Percentiles rank a stretch among this genome's conserved stretches.
Evolutionary conservation across 2,113 vertebrate genomes (phyloP).

Genomic region (Drymodes brunneopygia): DNA sequence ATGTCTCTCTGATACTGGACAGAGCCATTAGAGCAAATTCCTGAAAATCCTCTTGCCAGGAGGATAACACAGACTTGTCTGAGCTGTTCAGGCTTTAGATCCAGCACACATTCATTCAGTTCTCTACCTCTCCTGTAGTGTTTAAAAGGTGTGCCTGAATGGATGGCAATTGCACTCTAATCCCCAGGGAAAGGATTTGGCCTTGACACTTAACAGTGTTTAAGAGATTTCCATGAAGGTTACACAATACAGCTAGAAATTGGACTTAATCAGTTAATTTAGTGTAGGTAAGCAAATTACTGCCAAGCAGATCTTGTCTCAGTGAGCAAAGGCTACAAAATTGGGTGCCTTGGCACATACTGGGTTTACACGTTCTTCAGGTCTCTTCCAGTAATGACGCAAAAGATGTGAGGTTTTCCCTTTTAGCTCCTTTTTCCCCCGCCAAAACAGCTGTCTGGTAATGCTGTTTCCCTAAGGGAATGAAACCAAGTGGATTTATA

Average conservation of each 20-base stretch:
- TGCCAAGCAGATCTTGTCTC: too few relatives aligned
- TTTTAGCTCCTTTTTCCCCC: neutral
- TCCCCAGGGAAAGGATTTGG: neutral
- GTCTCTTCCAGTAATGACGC: neutral
- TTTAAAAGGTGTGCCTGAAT: neutral
- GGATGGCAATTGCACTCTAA: neutral
- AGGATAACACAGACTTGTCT: neutral
- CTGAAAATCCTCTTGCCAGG: neutral
- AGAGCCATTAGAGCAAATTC: neutral
- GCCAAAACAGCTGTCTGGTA: neutral
- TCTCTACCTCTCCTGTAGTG: neutral
- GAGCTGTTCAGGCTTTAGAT: neutral
- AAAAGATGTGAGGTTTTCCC: neutral
- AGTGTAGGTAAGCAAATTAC: neutral
- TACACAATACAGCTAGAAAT: neutral
- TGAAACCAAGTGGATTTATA: neutral
- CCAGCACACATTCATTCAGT: neutral
- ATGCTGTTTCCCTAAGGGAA: neutral
- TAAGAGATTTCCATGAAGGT: neutral
- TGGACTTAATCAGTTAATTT: neutral
- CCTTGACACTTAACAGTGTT: neutral
- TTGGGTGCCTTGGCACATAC: neutral
- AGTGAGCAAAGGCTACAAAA: neutral
- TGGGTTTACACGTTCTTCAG: neutral
- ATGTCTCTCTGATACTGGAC: neutral